These are phyloP conservation scores for Pseudopipra pipra DNA, from an alignment of 2,113 vertebrate genomes.

Conservation along the genomic window DNA sequence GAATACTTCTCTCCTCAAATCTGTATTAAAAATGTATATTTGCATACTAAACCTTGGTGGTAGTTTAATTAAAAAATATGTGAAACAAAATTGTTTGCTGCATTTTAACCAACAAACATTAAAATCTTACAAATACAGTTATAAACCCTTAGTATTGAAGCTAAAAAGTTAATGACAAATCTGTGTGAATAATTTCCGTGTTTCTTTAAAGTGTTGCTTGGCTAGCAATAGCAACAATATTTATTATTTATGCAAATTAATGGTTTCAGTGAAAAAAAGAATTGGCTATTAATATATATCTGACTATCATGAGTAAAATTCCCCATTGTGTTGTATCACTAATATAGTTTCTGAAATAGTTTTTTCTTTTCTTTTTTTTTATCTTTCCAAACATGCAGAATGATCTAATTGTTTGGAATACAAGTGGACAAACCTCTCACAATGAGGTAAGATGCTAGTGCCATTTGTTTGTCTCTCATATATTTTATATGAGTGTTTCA, in stretches of 20 bases:
- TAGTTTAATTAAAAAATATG: background rate
- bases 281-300: background rate
- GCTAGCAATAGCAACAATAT: background rate
- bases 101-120: background rate
- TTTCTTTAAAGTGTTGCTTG: background rate
- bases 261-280: background rate
- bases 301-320: background rate
- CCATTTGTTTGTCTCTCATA: background rate
- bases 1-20: background rate
- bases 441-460: constrained; percentile 63
- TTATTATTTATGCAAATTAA: background rate
- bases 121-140: background rate
- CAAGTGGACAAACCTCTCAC: constrained; percentile 61
- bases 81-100: background rate
- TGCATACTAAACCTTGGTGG: background rate
- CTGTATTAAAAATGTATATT: background rate
- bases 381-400: constrained; percentile 12
- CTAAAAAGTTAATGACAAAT: background rate
- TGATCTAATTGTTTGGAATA: constrained; percentile 66
- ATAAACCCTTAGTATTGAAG: background rate
- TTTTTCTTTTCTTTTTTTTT: background rate
- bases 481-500: background rate
- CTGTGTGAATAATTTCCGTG: background rate
- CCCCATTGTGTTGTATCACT: background rate
- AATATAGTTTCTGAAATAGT: background rate